These are phyloP conservation scores for Calyptommatus sinebrachiatus DNA, from an alignment of 2,113 vertebrate species.

Conservation along the genomic window DNA sequence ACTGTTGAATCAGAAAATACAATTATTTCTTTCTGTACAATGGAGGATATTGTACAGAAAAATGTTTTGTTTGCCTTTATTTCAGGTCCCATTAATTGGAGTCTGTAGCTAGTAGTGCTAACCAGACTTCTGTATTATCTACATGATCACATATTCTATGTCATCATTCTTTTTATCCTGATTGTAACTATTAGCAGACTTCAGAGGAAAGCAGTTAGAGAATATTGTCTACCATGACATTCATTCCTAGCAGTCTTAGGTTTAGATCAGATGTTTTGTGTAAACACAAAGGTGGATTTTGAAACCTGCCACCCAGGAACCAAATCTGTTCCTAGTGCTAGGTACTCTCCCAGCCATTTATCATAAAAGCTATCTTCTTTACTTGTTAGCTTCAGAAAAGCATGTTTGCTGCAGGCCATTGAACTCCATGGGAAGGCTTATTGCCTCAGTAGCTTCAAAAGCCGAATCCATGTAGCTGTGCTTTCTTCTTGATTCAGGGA, in stretches of 20 bases:
- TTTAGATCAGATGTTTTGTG: slow-evolving; percentile 15
- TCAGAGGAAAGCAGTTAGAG: slow-evolving; percentile 15
- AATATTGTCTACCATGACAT: not conserved
- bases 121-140: not conserved
- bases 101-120: not conserved
- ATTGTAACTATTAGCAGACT: slow-evolving; percentile 12
- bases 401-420: slow-evolving; percentile 7
- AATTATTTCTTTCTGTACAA: not conserved
- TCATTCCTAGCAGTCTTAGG: slow-evolving; percentile 13
- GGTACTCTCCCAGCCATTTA: not conserved
- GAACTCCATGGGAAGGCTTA: slow-evolving; percentile 9
- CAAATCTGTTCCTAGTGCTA: slow-evolving; percentile 4
- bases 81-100: not conserved
- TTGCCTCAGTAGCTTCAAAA: slow-evolving; percentile 7
- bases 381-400: slow-evolving; percentile 11
- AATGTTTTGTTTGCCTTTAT: not conserved
- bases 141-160: not conserved
- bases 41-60: not conserved
- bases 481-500: not conserved
- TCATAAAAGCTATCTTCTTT: slow-evolving; percentile 12
- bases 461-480: not conserved
- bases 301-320: slow-evolving; percentile 17
- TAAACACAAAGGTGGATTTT: slow-evolving; percentile 3
- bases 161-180: not conserved
- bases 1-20: not conserved